Base-by-base conservation (phyloP, 2,888 invertebrate genomes). In the Caprella mutica region DNA sequence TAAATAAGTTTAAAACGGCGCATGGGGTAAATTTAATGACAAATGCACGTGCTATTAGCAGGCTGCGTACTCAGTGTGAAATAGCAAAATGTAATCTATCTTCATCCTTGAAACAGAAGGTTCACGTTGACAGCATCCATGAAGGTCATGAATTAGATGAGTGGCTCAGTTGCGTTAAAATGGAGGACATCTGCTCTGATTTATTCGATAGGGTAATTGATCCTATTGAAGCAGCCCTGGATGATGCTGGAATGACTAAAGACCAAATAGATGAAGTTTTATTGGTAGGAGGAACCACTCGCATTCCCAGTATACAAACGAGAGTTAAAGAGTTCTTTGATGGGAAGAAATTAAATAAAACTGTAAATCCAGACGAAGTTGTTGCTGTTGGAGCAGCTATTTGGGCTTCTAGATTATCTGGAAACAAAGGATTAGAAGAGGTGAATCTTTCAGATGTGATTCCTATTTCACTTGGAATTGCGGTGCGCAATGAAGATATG, bases 351-450 rank as follows among this genome's bases (percentile, higher is more conserved):
- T 17, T 46, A 8, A 46, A 46, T 23, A 26, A 46, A 14, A 27
- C 46, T 12, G 19, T 46, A n/a, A 46, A 46, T 19, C 46, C 46
- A 1, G 27, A 46, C 29, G 46, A 46, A n/a, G 27, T 29, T 46
- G 46, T 46, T n/a, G 46, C 46, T 12, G n/a, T 29, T n/a, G 46
- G 46, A 24, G 46, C 46, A 14, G 46, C 46, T 24, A 24, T 46
- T 19, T 29, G 29, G 17, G 46, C 46, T 14, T 26, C 46, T 1
- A n/a, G 9, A 29, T n/a, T 27, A 12, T 24, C n/a, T n/a, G 46
- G 46, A 8, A 29, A 27, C 5, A 46, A 46, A n/a, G 14, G 27
- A 9, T 14, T 46, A 17, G 46, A 46, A 6, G 17, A 46, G 17
- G n/a, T 46, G 14, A 19, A 26, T 12, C 27, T 46, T 3, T 26